A percentile compares a stretch with the other conserved stretches of the same genome.
Evolutionary conservation across 2,797 vertebrate species (phyloP).

Genomic region (Melanitta fusca): DNA sequence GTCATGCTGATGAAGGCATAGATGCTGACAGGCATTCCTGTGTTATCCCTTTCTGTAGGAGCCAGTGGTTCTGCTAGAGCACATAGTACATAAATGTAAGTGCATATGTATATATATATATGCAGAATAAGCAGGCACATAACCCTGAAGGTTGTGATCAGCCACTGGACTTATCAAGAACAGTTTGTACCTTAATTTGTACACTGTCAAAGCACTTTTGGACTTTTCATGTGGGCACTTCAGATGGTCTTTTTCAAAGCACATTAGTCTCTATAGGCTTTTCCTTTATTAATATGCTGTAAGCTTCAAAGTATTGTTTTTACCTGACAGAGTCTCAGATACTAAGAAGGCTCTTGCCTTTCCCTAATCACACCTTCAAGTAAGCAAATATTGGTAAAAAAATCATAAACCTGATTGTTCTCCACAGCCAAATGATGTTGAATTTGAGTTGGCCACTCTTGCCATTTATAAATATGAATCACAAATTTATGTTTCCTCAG

Average conservation of each 20-base stretch:
- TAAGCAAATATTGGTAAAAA: conserved; percentile 65
- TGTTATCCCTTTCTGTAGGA: background rate
- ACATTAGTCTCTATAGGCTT: conserved; percentile 20
- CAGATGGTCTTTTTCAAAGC: conserved; percentile 58
- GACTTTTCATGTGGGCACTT: conserved; percentile 13
- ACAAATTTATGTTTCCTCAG: conserved; percentile 27
- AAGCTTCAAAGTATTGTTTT: conserved; percentile 35
- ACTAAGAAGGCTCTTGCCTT: conserved; percentile 38
- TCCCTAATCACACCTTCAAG: conserved; percentile 48
- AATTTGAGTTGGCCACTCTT: conserved; percentile 43
- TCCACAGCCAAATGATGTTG: conserved; percentile 18
- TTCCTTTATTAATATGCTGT: conserved; percentile 30
- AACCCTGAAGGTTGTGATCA: background rate
- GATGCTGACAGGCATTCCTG: background rate
- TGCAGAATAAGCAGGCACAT: background rate
- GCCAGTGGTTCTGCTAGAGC: background rate
- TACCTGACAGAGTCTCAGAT: background rate
- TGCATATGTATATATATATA: no score
- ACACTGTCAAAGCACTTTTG: background rate
- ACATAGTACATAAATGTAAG: background rate
- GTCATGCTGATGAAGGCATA: background rate
- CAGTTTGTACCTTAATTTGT: background rate
- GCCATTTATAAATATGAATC: conserved; percentile 46
- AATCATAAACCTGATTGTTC: conserved; percentile 40
- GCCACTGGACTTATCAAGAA: conserved; percentile 1